phyloP scores from a whole-genome alignment of 1,140 invertebrate species.

The Procambarus virginalis region DNA sequence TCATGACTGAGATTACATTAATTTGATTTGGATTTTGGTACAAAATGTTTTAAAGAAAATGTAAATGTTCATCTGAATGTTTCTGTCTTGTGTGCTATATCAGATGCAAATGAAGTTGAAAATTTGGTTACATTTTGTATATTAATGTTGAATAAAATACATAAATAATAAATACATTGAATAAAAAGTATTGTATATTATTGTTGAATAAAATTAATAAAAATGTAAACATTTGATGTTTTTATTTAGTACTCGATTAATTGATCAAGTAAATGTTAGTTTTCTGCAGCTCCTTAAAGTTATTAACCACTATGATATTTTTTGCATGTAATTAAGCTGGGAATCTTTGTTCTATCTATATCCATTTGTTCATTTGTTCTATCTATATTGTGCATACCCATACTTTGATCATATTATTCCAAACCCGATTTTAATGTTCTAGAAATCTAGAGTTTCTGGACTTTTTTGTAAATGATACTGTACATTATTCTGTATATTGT shows the following conservation, averaged over 20 bases:
- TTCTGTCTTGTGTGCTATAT: not conserved
- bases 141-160: not conserved
- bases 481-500: too few species aligned
- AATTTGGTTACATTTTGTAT: not conserved
- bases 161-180: not conserved
- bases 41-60: not conserved
- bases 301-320: too few species aligned
- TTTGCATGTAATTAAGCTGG: too few species aligned
- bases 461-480: too few species aligned
- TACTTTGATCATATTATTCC: too few species aligned
- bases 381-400: too few species aligned
- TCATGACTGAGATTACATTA: not conserved
- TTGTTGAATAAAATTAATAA: too few species aligned
- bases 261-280: not conserved
- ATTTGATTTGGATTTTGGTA: not conserved
- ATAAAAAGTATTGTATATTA: too few species aligned
- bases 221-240: not conserved
- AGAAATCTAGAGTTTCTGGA: too few species aligned
- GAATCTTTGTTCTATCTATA: too few species aligned
- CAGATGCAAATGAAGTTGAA: not conserved
- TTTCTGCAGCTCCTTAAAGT: not conserved
- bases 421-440: too few species aligned
- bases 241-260: not conserved
- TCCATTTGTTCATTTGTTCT: too few species aligned
- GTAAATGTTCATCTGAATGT: not conserved